These are phyloP conservation scores for Sesamia inferens DNA, from an alignment of 2,888 invertebrate genomes.

Conservation along the genomic window DNA sequence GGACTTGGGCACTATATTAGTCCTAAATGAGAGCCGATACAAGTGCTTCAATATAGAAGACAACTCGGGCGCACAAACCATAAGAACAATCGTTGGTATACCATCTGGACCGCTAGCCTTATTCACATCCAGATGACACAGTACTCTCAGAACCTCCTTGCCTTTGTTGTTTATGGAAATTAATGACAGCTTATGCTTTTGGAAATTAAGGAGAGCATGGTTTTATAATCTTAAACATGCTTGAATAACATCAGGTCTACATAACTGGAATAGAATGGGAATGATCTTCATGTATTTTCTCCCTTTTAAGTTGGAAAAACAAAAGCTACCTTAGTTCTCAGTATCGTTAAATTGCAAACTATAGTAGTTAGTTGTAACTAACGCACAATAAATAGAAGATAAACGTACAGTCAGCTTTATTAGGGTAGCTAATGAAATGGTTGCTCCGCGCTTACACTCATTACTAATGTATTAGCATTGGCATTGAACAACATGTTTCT, in stretches of 20 bases:
- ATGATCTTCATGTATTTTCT: neutral
- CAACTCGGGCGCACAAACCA: too few relatives aligned
- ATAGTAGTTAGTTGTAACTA: conserved; percentile 27
- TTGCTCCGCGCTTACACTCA: conserved; percentile 41
- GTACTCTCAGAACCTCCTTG: too few relatives aligned
- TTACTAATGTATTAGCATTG: conserved; percentile 50
- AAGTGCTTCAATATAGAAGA: too few relatives aligned
- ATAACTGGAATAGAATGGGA: neutral
- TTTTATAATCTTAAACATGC: conserved; percentile 13
- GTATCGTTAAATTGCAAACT: conserved; percentile 3
- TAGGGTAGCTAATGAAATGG: conserved; percentile 54
- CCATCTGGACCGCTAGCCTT: too few relatives aligned
- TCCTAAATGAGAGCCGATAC: too few relatives aligned
- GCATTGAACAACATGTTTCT: conserved; percentile 50
- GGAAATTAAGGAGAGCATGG: conserved; percentile 2
- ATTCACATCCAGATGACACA: too few relatives aligned
- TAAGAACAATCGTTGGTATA: too few relatives aligned
- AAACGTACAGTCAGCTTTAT: conserved; percentile 43
- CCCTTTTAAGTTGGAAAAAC: neutral
- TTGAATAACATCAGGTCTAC: neutral
- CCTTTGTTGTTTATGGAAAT: conserved; percentile 52
- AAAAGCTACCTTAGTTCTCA: neutral
- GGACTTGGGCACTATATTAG: too few relatives aligned
- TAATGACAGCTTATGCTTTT: neutral
- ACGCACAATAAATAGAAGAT: conserved; percentile 47